phyloP scores from a whole-genome alignment of 1,140 invertebrate genomes.

The Heliconius hermathena region DNA sequence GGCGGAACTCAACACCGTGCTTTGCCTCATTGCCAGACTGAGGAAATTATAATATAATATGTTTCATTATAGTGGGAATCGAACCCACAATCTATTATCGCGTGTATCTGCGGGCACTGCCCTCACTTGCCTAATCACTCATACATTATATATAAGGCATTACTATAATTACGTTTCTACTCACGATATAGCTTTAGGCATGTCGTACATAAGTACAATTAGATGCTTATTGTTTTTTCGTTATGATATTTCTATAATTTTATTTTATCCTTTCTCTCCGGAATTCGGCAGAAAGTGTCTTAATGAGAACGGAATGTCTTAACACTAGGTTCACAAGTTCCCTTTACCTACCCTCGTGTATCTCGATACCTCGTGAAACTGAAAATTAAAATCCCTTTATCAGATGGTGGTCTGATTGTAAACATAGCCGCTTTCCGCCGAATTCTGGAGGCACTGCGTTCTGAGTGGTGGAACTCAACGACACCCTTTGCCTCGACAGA shows the following conservation, averaged over 20 bases:
- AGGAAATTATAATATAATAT: not conserved
- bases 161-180: not conserved
- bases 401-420: too few species aligned
- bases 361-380: too few species aligned
- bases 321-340: too few species aligned
- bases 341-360: too few species aligned
- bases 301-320: too few species aligned
- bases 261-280: too few species aligned
- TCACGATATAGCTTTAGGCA: constrained; percentile 1
- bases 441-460: too few species aligned
- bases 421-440: too few species aligned
- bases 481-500: too few species aligned
- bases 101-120: not conserved
- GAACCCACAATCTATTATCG: not conserved
- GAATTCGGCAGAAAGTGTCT: too few species aligned
- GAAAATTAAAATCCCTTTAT: too few species aligned
- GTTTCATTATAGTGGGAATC: not conserved
- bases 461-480: too few species aligned
- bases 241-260: not conserved
- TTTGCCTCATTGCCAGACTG: not conserved
- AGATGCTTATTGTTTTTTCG: not conserved
- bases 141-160: constrained; percentile 5
- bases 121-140: not conserved
- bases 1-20: not conserved
- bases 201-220: not conserved